Evolutionary conservation across 2,888 invertebrate genomes (phyloP).

Genomic region (Hemistola chrysoprasaria): DNA sequence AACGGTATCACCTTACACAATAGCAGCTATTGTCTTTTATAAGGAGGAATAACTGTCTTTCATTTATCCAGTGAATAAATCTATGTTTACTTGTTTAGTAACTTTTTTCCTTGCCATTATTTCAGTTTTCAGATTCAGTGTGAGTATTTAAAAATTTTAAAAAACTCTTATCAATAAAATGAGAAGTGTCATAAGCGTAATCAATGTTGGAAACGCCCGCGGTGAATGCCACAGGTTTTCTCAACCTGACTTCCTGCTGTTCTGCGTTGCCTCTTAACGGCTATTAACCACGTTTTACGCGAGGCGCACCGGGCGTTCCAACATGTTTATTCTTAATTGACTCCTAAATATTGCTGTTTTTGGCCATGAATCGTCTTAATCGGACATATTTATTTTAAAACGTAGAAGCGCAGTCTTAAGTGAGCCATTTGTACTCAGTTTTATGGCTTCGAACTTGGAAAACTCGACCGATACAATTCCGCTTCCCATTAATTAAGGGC

Average conservation of each 20-base stretch:
- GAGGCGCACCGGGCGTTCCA: slow-evolving; percentile 58
- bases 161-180: slow-evolving; percentile 61
- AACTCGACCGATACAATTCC: slow-evolving; percentile 49
- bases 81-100: slow-evolving; percentile 34
- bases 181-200: slow-evolving; percentile 60
- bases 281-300: slow-evolving; percentile 73
- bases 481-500: slow-evolving; percentile 63
- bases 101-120: slow-evolving; percentile 12
- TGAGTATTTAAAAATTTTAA: background rate
- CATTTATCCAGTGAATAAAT: slow-evolving; percentile 45
- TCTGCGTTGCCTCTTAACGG: slow-evolving; percentile 62
- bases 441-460: slow-evolving; percentile 33
- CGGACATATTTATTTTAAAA: slow-evolving; percentile 68
- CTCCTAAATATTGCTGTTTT: slow-evolving; percentile 75
- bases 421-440: slow-evolving; percentile 46
- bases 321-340: slow-evolving; percentile 72
- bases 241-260: slow-evolving; percentile 66
- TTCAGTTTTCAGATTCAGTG: background rate
- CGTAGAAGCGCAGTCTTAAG: slow-evolving; percentile 48
- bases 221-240: slow-evolving; percentile 51
- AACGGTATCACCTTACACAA: slow-evolving; percentile 76
- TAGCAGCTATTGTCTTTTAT: slow-evolving; percentile 68
- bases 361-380: slow-evolving; percentile 67
- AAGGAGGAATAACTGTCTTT: slow-evolving; percentile 47
- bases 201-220: slow-evolving; percentile 47